A percentile compares a stretch with the other conserved stretches of the same genome.
Evolutionary conservation across 2,797 vertebrate species (phyloP).

Genomic region (Sitta carolinensis): DNA sequence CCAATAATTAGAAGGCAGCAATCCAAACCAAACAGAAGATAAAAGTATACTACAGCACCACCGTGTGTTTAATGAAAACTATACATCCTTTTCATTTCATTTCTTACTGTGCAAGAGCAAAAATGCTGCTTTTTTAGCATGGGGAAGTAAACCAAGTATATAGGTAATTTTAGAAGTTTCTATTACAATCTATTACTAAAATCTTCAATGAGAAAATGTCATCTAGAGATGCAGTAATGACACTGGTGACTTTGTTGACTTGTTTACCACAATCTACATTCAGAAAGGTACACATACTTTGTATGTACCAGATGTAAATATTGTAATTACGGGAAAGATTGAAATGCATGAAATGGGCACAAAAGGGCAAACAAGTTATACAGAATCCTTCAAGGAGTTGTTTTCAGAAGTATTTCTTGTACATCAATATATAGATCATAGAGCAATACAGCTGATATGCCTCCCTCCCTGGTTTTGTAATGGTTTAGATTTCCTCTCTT

Average conservation of each 20-base stretch:
- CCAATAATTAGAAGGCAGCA: neutral
- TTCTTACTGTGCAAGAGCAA: neutral
- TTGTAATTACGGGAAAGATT: neutral
- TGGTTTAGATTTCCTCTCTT: neutral
- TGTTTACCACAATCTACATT: neutral
- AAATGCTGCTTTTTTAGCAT: neutral
- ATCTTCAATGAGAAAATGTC: neutral
- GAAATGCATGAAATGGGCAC: neutral
- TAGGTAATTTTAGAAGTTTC: neutral
- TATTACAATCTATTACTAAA: neutral
- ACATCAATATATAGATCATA: neutral
- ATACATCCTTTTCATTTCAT: neutral
- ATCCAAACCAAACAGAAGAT: neutral
- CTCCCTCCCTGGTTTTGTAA: neutral
- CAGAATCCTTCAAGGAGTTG: neutral
- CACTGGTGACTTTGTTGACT: neutral
- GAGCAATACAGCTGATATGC: accelerated
- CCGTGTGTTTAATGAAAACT: neutral
- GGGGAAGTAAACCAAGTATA: neutral
- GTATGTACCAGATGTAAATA: neutral
- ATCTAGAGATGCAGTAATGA: neutral
- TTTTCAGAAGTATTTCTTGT: neutral
- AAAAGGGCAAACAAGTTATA: neutral
- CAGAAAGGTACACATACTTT: neutral
- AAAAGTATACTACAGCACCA: neutral